Evolutionary conservation across 2,888 invertebrate genomes (phyloP), one percentile per base, ranked within the genome.

Genomic region (Pandemis heparana): DNA sequence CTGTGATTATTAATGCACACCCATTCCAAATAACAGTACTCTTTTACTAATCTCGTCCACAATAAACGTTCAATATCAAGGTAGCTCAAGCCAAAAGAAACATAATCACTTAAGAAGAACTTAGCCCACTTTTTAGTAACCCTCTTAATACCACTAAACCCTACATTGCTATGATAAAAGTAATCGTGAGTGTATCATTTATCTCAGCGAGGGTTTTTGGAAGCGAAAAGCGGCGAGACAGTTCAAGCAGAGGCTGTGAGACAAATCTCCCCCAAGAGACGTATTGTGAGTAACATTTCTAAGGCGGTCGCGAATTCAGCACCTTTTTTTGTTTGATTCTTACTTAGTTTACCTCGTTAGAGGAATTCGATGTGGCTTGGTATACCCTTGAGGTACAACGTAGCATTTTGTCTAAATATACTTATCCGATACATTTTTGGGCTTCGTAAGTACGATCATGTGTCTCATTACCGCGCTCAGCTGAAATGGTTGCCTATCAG

Each of bases 241-340:
- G 64, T 75, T 75, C 39, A 41, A 67, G 75, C 51, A 77, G 76
- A 79, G 77, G 76, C 78, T 75, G 61, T 51, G 78, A 80, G 81
- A 83, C 82, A 82, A 83, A 84, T 83, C 75, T 68, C 72, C 80
- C 82, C 82, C 83, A n/a, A 6, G 82, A 75, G 82, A 76, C 76
- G 68, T 77, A 80, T 79, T 79, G 79, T 77, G 77, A 75, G 77
- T 74, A 73, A 76, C 68, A 59, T 69, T 14, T 62, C 46, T 53
- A 41, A 56, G 18, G 59, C 68, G 59, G 51, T 23, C 23, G 48
- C 68, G 39, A 64, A 64, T 60, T 65, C 69, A 60, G 69, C 69
- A 48, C 41, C 64, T 69, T 74, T 71, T 32, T 74, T 74, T 74
- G 68, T 56, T 64, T 64, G 69, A 65, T 69, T 69, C 69, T 64